Conservation (phyloP, 53 echinoderm and acorn worm genomes). For the Apostichopus leukothele region DNA sequence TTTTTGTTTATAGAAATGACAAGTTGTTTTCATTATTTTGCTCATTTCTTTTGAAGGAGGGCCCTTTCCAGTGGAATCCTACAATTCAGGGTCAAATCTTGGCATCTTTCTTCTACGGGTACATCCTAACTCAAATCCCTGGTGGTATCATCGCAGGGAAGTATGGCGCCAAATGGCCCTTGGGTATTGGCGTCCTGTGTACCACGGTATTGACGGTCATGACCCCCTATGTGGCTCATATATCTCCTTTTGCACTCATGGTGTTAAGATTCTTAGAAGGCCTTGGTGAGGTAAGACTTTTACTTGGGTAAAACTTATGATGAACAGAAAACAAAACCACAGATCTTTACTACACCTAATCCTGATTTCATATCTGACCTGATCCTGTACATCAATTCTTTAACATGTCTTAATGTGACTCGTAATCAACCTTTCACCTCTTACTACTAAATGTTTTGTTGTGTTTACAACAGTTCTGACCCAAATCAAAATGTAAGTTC, state of each 20-base stretch:
- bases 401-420: too few species aligned
- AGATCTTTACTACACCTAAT: too few species aligned
- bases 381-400: too few species aligned
- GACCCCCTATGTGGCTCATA: constrained; percentile 76
- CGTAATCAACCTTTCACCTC: too few species aligned
- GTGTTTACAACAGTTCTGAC: too few species aligned
- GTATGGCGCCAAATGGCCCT: constrained; percentile 78
- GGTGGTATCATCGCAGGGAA: constrained; percentile 74
- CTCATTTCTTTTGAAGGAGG: constrained; percentile 51
- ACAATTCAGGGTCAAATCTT: constrained; percentile 74
- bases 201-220: constrained; percentile 80
- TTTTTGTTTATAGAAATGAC: too few species aligned
- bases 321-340: too few species aligned
- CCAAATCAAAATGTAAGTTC: too few species aligned
- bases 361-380: too few species aligned
- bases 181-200: constrained; percentile 76
- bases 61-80: constrained; percentile 82
- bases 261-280: constrained; percentile 81
- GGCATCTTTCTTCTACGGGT: constrained; percentile 93
- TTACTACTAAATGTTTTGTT: too few species aligned
- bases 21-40: not conserved
- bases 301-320: too few species aligned
- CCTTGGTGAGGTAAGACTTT: constrained; percentile 77
- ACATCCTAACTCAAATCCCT: constrained; percentile 88
- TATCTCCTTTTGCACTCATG: constrained; percentile 62